Percentiles rank a stretch among this genome's conserved stretches.
These are phyloP conservation scores for Cerceris rybyensis DNA, from an alignment of 2,888 invertebrate species.

Conservation along the genomic window DNA sequence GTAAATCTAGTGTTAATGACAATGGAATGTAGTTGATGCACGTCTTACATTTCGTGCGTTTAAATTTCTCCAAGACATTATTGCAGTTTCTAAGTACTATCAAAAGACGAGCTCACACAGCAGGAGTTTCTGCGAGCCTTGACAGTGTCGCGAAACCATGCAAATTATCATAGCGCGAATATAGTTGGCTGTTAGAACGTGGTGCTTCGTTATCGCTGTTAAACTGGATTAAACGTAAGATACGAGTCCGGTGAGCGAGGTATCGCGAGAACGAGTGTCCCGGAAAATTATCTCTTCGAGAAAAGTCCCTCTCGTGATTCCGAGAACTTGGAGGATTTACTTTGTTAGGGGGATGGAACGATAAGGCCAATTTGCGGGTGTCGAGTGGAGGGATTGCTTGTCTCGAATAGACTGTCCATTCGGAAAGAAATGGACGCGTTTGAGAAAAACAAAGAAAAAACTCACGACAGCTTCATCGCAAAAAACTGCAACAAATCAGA, in stretches of 20 bases:
- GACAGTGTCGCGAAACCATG: background rate
- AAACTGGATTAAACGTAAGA: slow-evolving; percentile 39
- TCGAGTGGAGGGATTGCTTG: too few relatives aligned
- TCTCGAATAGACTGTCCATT: too few relatives aligned
- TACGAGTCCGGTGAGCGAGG: background rate
- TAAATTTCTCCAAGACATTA: too few relatives aligned
- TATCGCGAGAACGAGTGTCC: background rate
- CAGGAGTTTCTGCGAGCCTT: slow-evolving; percentile 10
- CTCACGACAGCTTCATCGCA: too few relatives aligned
- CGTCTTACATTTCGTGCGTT: too few relatives aligned
- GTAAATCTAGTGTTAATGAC: too few relatives aligned
- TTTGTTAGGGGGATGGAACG: background rate
- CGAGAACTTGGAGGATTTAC: background rate
- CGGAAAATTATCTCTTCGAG: background rate
- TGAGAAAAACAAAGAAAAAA: too few relatives aligned
- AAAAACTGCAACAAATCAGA: too few relatives aligned
- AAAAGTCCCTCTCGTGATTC: background rate
- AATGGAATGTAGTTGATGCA: too few relatives aligned
- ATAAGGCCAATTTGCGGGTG: background rate
- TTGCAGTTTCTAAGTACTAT: slow-evolving; percentile 1
- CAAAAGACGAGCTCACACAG: slow-evolving; percentile 33
- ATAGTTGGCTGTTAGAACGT: slow-evolving; percentile 21
- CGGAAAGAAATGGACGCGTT: too few relatives aligned
- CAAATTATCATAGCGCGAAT: slow-evolving; percentile 38
- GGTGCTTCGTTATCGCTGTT: slow-evolving; percentile 41